Evolutionary conservation across 2,113 vertebrate species (phyloP).

Genomic region (Gallinago media): DNA sequence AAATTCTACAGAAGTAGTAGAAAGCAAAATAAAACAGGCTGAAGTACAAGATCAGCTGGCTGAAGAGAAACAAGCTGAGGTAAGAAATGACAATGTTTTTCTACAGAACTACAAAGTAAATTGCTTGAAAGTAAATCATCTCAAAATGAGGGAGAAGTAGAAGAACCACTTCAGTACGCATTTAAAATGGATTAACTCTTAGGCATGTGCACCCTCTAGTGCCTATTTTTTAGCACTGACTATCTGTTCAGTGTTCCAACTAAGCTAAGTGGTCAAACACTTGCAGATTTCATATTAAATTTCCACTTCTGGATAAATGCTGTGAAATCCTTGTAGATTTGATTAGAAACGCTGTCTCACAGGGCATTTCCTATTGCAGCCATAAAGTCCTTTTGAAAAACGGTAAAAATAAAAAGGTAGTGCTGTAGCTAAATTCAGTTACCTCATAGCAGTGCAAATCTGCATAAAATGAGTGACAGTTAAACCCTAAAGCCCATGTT

Average conservation of each 20-base stretch:
- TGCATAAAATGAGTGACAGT: not conserved
- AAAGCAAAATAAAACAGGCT: not conserved
- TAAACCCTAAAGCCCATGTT: not conserved
- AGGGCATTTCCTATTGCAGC: not conserved
- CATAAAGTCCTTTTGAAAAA: not conserved
- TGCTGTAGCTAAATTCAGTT: not conserved
- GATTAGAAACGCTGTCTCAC: not conserved
- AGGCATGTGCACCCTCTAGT: not conserved
- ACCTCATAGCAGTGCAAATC: not conserved
- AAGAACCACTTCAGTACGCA: not conserved
- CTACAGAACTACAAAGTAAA: not conserved
- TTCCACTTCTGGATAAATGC: not conserved
- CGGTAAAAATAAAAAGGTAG: not conserved
- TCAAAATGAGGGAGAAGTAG: not conserved
- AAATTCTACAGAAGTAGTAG: not conserved
- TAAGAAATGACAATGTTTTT: not conserved
- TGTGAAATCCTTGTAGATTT: not conserved
- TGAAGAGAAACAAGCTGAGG: constrained; percentile 39
- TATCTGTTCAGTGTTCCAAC: not conserved
- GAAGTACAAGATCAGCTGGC: not conserved
- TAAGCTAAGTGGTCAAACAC: not conserved
- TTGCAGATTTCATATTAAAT: not conserved
- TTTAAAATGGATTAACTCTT: not conserved
- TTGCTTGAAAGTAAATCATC: not conserved
- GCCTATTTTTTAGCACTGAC: not conserved